Conservation (phyloP, 37 sponge, comb jelly and placozoan genomes). For the Crambe crambe region DNA sequence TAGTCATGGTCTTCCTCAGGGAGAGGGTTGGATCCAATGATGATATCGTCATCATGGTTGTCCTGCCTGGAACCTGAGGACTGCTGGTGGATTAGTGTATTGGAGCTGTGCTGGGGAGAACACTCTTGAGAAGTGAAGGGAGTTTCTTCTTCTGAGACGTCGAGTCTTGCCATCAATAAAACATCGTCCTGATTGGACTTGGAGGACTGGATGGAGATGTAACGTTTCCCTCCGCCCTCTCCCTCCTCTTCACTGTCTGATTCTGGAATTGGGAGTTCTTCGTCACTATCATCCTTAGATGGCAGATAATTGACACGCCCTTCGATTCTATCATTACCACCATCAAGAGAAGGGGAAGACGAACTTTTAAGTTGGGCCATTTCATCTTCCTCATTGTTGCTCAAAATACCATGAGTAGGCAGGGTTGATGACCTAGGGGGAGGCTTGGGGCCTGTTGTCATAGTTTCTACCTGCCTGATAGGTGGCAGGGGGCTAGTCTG, state of each 20-base stretch:
- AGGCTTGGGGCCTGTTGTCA: no score
- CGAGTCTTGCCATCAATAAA: not conserved
- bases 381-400: not conserved
- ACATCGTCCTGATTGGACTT: not conserved
- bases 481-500: no score
- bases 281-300: not conserved
- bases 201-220: not conserved
- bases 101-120: not conserved
- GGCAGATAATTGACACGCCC: not conserved
- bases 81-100: not conserved
- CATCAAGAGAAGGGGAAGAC: not conserved
- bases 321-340: not conserved
- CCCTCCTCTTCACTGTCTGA: constrained; percentile 13
- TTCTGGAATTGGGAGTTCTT: not conserved
- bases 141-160: not conserved
- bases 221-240: not conserved
- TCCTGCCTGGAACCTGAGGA: not conserved
- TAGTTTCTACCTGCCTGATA: no score
- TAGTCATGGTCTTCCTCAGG: constrained; percentile 1
- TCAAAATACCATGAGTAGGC: not conserved
- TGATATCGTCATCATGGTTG: constrained; percentile 9
- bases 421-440: constrained; percentile 2
- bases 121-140: not conserved
- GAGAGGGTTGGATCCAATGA: not conserved
- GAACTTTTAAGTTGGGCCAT: no score